Base-by-base conservation (phyloP, 64 coral and sea anemone species). In the Montipora capricornis region DNA sequence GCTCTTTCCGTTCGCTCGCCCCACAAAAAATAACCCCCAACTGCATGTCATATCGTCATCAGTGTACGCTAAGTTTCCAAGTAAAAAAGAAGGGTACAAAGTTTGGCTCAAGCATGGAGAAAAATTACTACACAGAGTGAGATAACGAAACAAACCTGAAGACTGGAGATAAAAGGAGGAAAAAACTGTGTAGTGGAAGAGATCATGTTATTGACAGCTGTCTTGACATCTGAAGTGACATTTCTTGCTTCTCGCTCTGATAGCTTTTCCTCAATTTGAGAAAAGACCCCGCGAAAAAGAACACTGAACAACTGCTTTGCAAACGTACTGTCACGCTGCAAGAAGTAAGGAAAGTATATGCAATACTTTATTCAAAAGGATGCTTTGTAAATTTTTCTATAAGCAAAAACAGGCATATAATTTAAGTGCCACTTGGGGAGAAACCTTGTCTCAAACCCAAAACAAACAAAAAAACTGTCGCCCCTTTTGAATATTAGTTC, bases 261-360 rank as follows among this genome's bases (percentile, higher is more conserved):
- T n/a, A 95, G 58, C 52, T 98, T 98, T 44, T 98, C 93, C 2
- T 98, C 93, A 17, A 92, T 89, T 77, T 89, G 78, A 47, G 92
- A 99, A 76, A 95, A 99, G 47, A 90, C 86, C 1, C 91, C 98
- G 90, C 76, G 89, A 81, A 99, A 94, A 50, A 99, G 80, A 24
- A 90, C 83, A 49, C 82, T 94, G 80, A 99, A 99, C 50, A 99
- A 59, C 64, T 94, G 94, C 81, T 99, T 99, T 61, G 97, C 97
- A 61, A 99, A 87, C 2, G 88, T 89, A 70, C 87, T 99, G 84
- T 99, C 97, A 78, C 95, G 94, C 97, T 99, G 67, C 17, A 86
- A 87, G 8, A 62, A 68, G 77, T 5, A 5, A 48, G 17, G 12
- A 75, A 53, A 70, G 29, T 57, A 6, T 57, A 57, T 6, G 6